Evolutionary conservation across 2,113 vertebrate species (phyloP), one percentile per base, ranked within the genome.

Genomic region (Chaenogobius annularis): DNA sequence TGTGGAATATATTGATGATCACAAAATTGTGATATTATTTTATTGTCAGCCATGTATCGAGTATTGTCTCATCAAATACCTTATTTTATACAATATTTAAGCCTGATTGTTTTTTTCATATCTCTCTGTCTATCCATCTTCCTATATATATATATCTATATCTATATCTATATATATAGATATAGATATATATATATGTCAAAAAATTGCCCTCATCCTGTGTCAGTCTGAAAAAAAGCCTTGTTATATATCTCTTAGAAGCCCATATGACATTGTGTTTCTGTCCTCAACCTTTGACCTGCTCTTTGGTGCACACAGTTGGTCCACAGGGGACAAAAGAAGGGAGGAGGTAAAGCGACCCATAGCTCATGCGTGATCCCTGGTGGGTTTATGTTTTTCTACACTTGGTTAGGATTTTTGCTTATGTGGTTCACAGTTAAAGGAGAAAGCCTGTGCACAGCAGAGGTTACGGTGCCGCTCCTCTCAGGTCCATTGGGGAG

Each of bases 401-500:
- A 66, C 64, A 66, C 68, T 62, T 35, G 22, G 35, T 68, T n/a
- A 37, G 65, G 55, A 80, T 84, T 84, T 55, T 75, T 64, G 69
- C 59, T 83, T 73, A 81, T 79, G 79, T 73, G 40, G 79, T 75
- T 71, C 87, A 69, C 69, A 74, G 78, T 40, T 73, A 54, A 47
- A 63, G 37, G 58, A 11, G 64, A 56, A 84, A 80, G 56, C 9
- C 43, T 58, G 74, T 73, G 65, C 78, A 67, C 69, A 79, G 85
- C 81, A 69, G 82, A 86, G 79, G 82, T 83, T 77, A 73, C 5
- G 68, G 78, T 65, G 77, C 23, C 77, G 74, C 78, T 87, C 80
- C 79, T 86, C 79, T 78, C 66, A 67, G 74, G 79, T 77, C 66
- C 72, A 12, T 80, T 84, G 68, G 75, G 75, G 80, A 81, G 87